Evolutionary conservation across 2,113 vertebrate species (phyloP).

Genomic region (Gnathonemus longibarbis): DNA sequence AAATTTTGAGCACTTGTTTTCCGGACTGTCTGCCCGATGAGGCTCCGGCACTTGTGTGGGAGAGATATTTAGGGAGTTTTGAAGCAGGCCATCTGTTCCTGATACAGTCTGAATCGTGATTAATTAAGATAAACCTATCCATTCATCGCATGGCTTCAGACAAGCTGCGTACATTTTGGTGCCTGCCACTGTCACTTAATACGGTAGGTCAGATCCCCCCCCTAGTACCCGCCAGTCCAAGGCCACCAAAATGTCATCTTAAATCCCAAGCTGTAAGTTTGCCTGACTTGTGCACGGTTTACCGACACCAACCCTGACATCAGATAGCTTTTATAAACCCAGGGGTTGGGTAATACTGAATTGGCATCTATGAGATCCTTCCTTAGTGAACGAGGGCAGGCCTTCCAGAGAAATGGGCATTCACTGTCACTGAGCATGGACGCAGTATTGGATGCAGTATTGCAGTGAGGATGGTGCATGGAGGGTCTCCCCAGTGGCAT

Average conservation of each 20-base stretch:
- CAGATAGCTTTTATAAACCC: not conserved
- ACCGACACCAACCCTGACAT: not conserved
- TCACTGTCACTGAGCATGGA: not conserved
- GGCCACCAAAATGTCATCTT: conserved; percentile 11
- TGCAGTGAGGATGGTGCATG: not conserved
- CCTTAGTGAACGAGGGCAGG: not conserved
- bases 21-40: not conserved
- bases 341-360: not conserved
- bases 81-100: not conserved
- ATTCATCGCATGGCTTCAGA: not conserved
- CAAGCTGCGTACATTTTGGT: not conserved
- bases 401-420: not conserved
- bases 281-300: not conserved
- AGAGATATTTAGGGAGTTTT: not conserved
- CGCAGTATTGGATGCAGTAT: not conserved
- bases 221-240: not conserved
- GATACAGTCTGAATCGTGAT: not conserved
- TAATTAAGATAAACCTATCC: not conserved
- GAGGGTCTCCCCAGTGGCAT: not conserved
- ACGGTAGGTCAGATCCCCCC: too few relatives aligned
- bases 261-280: not conserved
- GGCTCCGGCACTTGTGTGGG: not conserved
- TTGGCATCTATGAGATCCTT: not conserved
- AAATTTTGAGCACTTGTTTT: not conserved
- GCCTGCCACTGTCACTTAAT: not conserved